Conservation (phyloP, 2,888 invertebrate species). For the Anoplius nigerrimus region DNA sequence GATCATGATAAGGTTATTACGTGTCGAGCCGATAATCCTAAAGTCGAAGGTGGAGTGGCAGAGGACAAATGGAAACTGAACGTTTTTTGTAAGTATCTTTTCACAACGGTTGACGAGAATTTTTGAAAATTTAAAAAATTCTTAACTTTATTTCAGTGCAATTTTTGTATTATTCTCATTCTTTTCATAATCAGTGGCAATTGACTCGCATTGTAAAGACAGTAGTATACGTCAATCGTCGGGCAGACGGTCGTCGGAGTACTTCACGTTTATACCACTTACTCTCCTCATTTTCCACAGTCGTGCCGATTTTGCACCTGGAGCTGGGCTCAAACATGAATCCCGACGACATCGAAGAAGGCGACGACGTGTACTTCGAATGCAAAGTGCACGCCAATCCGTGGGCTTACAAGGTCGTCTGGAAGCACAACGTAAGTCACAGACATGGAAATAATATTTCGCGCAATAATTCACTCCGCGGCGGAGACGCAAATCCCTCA, state of each 20-base stretch:
- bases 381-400: slow-evolving; percentile 88
- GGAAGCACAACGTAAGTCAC: slow-evolving; percentile 88
- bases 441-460: too few relatives aligned
- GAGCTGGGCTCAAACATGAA: slow-evolving; percentile 85
- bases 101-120: too few relatives aligned
- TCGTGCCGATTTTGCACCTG: slow-evolving; percentile 83
- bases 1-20: slow-evolving; percentile 88
- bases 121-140: too few relatives aligned
- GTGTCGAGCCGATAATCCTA: slow-evolving; percentile 88
- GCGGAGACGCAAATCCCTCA: too few relatives aligned
- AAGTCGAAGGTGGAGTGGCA: slow-evolving; percentile 83
- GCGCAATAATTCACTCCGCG: too few relatives aligned
- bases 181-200: too few relatives aligned
- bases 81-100: slow-evolving; percentile 86
- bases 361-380: slow-evolving; percentile 88
- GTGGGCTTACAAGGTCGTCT: slow-evolving; percentile 86
- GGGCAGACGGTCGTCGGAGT: too few relatives aligned
- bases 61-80: slow-evolving; percentile 89
- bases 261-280: too few relatives aligned
- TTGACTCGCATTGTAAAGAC: too few relatives aligned
- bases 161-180: too few relatives aligned
- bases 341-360: slow-evolving; percentile 87
- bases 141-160: too few relatives aligned
- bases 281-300: slow-evolving; percentile 72
- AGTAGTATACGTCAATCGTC: too few relatives aligned